These are phyloP conservation scores for Lepidotrigona ventralis DNA, from an alignment of 1,140 invertebrate species.

Conservation along the genomic window DNA sequence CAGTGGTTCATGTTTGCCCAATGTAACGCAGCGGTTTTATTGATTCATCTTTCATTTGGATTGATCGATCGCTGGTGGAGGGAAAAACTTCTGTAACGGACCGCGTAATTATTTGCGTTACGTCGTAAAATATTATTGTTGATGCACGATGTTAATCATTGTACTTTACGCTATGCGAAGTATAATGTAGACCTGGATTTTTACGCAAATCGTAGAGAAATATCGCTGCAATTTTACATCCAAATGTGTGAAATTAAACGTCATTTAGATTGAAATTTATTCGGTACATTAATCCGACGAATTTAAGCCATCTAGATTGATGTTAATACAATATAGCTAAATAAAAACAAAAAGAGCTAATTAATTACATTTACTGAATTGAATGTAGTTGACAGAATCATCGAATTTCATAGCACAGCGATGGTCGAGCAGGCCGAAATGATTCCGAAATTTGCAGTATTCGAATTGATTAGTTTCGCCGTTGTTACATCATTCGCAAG, in stretches of 20 bases:
- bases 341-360: background rate
- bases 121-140: background rate
- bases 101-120: background rate
- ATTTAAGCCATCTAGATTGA: background rate
- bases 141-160: background rate
- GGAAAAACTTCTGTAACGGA: background rate
- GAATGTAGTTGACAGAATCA: background rate
- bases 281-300: background rate
- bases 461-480: slow-evolving; percentile 10
- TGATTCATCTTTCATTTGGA: background rate
- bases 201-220: background rate
- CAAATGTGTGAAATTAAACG: background rate
- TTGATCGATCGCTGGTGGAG: background rate
- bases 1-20: background rate
- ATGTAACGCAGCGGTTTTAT: background rate
- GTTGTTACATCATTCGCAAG: slow-evolving; percentile 13
- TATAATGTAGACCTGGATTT: background rate
- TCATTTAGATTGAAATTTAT: background rate
- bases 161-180: background rate
- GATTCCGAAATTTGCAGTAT: background rate
- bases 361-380: background rate
- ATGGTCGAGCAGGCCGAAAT: background rate
- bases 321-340: background rate
- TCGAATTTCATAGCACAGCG: background rate
- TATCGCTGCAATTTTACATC: background rate